These are phyloP conservation scores for Burhinus oedicnemus DNA, from an alignment of 2,113 vertebrate species.

Conservation along the genomic window DNA sequence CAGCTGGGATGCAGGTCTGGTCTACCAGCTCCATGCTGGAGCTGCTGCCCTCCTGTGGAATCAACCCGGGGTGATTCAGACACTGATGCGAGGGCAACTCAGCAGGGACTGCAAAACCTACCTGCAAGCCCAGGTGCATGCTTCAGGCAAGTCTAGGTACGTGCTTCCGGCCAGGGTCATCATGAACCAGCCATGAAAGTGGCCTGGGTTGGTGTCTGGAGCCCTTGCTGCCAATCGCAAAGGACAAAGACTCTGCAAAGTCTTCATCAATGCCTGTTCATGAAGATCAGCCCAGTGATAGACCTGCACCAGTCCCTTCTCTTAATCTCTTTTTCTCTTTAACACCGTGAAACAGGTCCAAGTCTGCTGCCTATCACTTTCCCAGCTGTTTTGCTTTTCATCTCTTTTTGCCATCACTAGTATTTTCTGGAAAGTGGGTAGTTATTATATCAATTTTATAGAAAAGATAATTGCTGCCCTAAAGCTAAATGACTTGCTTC, in stretches of 20 bases:
- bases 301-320: neutral
- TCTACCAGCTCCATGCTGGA: fast-evolving
- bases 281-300: neutral
- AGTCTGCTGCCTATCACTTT: neutral
- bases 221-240: neutral
- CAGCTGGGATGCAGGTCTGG: neutral
- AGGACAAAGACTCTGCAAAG: neutral
- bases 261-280: neutral
- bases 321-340: neutral
- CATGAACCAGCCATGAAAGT: neutral
- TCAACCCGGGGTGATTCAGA: neutral
- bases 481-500: neutral
- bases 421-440: neutral
- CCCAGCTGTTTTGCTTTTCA: neutral
- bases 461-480: neutral
- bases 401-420: fast-evolving
- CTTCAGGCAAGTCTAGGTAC: neutral
- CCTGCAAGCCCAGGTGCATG: neutral
- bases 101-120: neutral
- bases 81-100: neutral
- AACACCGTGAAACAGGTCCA: neutral
- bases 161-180: neutral
- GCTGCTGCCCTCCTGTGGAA: constrained; percentile 19
- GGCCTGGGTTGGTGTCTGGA: neutral
- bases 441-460: neutral